phyloP scores from a whole-genome alignment of 2,797 vertebrate species.

The Leptoclinus maculatus region DNA sequence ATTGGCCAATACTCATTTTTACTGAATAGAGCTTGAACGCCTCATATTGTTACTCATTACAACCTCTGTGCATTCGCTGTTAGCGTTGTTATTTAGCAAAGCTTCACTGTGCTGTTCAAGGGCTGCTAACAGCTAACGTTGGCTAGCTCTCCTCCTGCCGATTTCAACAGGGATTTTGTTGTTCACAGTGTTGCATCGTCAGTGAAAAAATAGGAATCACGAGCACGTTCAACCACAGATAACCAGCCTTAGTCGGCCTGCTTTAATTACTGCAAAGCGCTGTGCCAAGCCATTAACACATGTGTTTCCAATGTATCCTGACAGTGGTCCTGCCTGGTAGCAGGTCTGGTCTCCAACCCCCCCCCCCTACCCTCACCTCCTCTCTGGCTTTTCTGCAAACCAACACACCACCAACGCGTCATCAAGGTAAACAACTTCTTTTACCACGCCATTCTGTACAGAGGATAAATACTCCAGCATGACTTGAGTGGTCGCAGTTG shows the following conservation, averaged over 20 bases:
- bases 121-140: not conserved
- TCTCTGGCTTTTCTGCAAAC: not conserved
- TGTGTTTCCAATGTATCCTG: not conserved
- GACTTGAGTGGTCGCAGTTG: constrained; percentile 8
- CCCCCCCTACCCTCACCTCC: not conserved
- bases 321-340: not conserved
- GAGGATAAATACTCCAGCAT: not conserved
- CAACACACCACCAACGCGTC: not conserved
- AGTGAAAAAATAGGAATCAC: not conserved
- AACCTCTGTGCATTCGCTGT: not conserved
- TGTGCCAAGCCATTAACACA: not conserved
- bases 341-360: not conserved
- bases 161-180: not conserved
- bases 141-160: too few species aligned
- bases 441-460: not conserved
- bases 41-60: not conserved
- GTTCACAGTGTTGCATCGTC: not conserved
- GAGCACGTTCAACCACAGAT: not conserved
- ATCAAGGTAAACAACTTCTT: not conserved
- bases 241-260: not conserved
- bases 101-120: too few species aligned
- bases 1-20: not conserved
- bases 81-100: not conserved
- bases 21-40: not conserved
- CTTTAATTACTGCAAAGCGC: not conserved